phyloP scores from a whole-genome alignment of 35 echinoderm and acorn worm genomes.

The Strongylocentrotus purpuratus region DNA sequence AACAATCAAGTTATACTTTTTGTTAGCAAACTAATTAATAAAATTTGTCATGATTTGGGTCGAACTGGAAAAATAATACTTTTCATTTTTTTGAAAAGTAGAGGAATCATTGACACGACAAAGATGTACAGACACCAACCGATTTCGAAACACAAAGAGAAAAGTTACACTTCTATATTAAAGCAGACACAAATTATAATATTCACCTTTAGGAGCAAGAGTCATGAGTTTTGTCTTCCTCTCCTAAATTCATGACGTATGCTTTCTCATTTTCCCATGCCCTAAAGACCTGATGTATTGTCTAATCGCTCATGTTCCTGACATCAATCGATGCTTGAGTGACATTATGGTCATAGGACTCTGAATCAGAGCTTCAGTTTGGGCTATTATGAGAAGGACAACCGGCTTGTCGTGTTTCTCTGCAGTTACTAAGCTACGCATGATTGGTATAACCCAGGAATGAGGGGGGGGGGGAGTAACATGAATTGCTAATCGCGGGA shows the following conservation, averaged over 20 bases:
- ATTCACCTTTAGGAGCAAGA: background rate
- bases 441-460: background rate
- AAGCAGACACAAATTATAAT: too few species aligned
- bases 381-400: background rate
- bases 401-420: background rate
- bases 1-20: too few species aligned
- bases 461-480: background rate
- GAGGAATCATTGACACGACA: too few species aligned
- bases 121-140: too few species aligned
- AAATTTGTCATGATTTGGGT: too few species aligned
- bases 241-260: background rate
- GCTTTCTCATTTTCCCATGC: background rate
- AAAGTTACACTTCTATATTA: too few species aligned
- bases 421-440: background rate
- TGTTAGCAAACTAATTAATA: too few species aligned
- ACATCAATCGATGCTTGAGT: background rate
- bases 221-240: background rate
- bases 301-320: slow-evolving; percentile 9
- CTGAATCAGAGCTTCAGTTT: background rate
- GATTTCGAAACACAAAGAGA: too few species aligned
- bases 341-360: background rate
- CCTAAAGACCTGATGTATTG: background rate
- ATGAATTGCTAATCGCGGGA: background rate
- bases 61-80: too few species aligned
- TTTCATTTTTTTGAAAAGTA: too few species aligned